Base-by-base conservation (phyloP, 30 jellyfish, hydroid and myxozoan genomes). In the Aurelia sp. region DNA sequence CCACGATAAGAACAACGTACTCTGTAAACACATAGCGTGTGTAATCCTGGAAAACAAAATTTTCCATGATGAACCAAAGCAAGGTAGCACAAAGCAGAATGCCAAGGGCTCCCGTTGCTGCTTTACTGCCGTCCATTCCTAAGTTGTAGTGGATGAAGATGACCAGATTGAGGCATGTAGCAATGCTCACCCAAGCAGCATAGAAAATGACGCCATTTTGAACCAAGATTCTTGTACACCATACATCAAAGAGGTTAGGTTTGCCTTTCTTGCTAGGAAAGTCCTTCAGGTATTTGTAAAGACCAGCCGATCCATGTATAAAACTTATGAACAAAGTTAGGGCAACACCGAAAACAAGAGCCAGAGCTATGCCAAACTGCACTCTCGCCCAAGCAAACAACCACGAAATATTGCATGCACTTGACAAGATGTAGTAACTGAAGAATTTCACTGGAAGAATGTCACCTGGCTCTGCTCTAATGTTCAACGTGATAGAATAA, bases 141-240 rank as follows among this genome's bases (percentile, higher is more conserved):
- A 87, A 75, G 82, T 74, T 73, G 76, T 87, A 78, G 60, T 73
- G 57, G 13, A 87, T 13, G 82, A 72, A 87, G 30, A 78, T 64
- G 4, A 90, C 71, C 6, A 87, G 55, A 51, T 70, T 71, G 40
- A 77, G 58, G 86, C 88, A 74, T 10, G 96, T 78, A 3, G 96
- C 96, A 15, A 87, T 66, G 69, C 72, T 33, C 33, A 87, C 82
- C 96, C 96, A 87, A 17, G 96, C 53, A 22, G 76, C 84, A 62
- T 87, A 74, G 76, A 87, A 72, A 63, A 87, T 81, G 30, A 87
- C 52, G 87, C 96, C 96, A 87, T 87, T 87, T 70, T 76, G 96
- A 13, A 87, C 87, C 61, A 87, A 69, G 13, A 87, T 71, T 47
- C 96, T 86, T 5, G 63, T 71, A 62, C 92, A 70, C 92, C 92